These are phyloP conservation scores for Amblyjoppa proteus DNA, from an alignment of 2,888 invertebrate species.

Conservation along the genomic window DNA sequence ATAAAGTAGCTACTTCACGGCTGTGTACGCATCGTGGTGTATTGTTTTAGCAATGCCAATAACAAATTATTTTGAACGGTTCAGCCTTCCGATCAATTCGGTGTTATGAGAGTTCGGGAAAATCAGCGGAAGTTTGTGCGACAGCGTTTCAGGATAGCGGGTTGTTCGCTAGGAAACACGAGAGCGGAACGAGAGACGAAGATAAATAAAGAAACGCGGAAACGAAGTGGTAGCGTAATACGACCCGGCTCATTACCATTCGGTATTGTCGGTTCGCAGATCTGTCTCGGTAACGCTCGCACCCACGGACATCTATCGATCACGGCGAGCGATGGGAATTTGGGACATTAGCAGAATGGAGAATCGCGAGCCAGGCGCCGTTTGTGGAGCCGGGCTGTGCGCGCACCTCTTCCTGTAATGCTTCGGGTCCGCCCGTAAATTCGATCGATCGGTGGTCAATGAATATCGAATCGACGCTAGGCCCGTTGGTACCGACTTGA, in stretches of 20 bases:
- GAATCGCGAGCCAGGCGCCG: constrained; percentile 44
- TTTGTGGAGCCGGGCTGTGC: constrained; percentile 33
- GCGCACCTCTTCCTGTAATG: constrained; percentile 66
- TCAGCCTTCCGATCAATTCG: background rate
- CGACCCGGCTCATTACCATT: constrained; percentile 34
- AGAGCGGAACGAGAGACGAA: constrained; percentile 7
- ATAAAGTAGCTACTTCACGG: constrained; percentile 11
- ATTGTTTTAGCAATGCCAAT: background rate
- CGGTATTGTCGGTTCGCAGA: constrained; percentile 32
- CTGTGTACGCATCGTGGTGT: background rate
- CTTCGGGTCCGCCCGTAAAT: constrained; percentile 47
- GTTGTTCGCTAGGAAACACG: background rate
- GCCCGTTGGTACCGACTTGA: constrained; percentile 16
- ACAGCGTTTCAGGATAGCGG: background rate
- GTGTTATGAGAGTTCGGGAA: background rate
- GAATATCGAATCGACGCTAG: constrained; percentile 60
- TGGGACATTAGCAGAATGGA: constrained; percentile 61
- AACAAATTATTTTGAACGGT: background rate
- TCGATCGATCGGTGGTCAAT: constrained; percentile 67
- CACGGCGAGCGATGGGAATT: constrained; percentile 58
- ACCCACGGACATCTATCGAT: constrained; percentile 40
- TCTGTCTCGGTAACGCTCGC: constrained; percentile 31
- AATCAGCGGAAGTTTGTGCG: no score
- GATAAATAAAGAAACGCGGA: constrained; percentile 15
- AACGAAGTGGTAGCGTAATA: constrained; percentile 19